Conservation (phyloP, 2,888 invertebrate genomes). For the Lissocephala sabroskyi region DNA sequence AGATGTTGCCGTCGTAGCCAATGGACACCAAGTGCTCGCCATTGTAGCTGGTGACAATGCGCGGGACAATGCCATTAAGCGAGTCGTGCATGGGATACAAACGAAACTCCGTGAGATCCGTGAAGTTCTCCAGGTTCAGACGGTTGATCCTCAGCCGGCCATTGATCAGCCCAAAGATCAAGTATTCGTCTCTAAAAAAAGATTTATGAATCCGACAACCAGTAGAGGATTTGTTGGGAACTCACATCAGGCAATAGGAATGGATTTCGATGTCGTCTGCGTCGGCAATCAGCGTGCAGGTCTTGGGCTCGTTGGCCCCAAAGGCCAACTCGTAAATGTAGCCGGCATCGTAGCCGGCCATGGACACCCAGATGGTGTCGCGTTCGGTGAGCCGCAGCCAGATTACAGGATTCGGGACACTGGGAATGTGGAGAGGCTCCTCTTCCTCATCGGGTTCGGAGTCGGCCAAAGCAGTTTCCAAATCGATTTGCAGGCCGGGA, state of each 20-base stretch:
- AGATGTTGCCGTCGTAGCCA: constrained; percentile 85
- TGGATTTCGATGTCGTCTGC: constrained; percentile 76
- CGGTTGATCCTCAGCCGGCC: constrained; percentile 77
- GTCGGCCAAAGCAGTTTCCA: constrained; percentile 76
- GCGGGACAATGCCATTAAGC: constrained; percentile 79
- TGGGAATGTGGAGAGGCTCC: constrained; percentile 75
- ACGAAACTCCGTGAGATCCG: constrained; percentile 79
- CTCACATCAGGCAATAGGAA: constrained; percentile 75
- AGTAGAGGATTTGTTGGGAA: constrained; percentile 8
- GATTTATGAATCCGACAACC: too few relatives aligned
- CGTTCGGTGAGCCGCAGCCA: constrained; percentile 75
- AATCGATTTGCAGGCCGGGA: constrained; percentile 77
- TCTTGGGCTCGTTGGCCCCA: constrained; percentile 72
- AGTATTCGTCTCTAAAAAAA: constrained; percentile 73
- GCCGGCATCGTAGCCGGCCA: constrained; percentile 79
- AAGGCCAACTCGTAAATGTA: constrained; percentile 77
- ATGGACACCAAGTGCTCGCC: constrained; percentile 75
- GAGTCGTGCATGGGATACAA: constrained; percentile 83
- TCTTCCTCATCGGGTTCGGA: constrained; percentile 75
- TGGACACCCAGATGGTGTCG: constrained; percentile 76
- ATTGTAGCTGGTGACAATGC: constrained; percentile 78
- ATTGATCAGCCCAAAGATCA: constrained; percentile 77
- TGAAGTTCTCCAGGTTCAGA: constrained; percentile 72
- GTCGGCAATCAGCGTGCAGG: constrained; percentile 73
- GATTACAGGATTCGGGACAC: constrained; percentile 75